A percentile compares a stretch with the other conserved stretches of the same genome.
phyloP scores from a whole-genome alignment of 1,140 invertebrate species.

The Tenebrio molitor region DNA sequence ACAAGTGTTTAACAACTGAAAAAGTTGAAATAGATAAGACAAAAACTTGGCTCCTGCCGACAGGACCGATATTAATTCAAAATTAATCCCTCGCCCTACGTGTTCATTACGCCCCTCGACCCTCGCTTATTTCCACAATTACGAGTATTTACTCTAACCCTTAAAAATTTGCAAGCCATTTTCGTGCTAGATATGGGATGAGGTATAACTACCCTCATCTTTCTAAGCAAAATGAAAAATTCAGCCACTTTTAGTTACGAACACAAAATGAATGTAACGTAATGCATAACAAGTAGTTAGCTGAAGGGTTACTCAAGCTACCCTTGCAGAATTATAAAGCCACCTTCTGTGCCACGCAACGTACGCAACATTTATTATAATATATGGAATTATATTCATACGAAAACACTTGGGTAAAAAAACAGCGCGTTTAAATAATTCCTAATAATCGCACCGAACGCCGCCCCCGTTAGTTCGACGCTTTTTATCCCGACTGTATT shows the following conservation, averaged over 20 bases:
- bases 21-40: slow-evolving; percentile 47
- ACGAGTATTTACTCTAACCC: slow-evolving; percentile 35
- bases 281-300: slow-evolving; percentile 67
- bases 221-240: slow-evolving; percentile 62
- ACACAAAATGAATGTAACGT: slow-evolving; percentile 64
- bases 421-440: slow-evolving; percentile 20
- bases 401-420: slow-evolving; percentile 27
- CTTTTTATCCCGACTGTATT: neutral
- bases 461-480: neutral
- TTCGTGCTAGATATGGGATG: slow-evolving; percentile 55
- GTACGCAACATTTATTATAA: slow-evolving; percentile 49
- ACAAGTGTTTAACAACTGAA: slow-evolving; percentile 45
- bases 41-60: slow-evolving; percentile 38
- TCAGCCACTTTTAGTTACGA: slow-evolving; percentile 64
- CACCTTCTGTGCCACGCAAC: slow-evolving; percentile 57
- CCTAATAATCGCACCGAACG: neutral
- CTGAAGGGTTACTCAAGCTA: slow-evolving; percentile 62
- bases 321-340: slow-evolving; percentile 64
- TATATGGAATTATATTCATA: slow-evolving; percentile 44
- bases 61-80: slow-evolving; percentile 37
- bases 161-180: slow-evolving; percentile 53
- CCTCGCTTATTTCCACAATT: slow-evolving; percentile 33
- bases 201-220: slow-evolving; percentile 60
- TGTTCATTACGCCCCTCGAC: slow-evolving; percentile 17
- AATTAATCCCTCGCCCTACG: neutral